Base-by-base conservation (phyloP, 2,888 invertebrate genomes). In the Nasonia oneida region DNA sequence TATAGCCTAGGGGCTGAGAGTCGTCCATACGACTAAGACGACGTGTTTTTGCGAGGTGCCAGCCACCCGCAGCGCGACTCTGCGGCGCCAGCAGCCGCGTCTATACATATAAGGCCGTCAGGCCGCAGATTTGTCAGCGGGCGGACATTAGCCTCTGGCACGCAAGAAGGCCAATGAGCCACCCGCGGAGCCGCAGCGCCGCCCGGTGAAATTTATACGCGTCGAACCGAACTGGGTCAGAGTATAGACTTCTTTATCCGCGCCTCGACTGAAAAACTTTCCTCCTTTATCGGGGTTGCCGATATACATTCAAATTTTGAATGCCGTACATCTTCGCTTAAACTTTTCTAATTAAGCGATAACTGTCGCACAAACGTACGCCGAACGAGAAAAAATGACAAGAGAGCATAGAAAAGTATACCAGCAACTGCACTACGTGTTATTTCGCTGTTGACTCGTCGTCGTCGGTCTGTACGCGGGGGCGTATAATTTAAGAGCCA, bases 91-190 rank as follows among this genome's bases (percentile, higher is more conserved):
- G 15, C 75, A 29, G 15, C 42, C n/a, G 70, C 61, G 57, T 37
- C 37, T 37, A 37, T 37, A 37, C 4, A 37, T 37, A 37, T 67
- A 37, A 29, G 29, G 29, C 29, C 79, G 42, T 78, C 70, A 8
- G 71, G 64, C 86, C 81, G 80, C 74, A 84, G 89, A 90, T 90
- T 90, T 89, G 89, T 90, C 89, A 88, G 84, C 75, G 87, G 87
- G 33, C 84, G 87, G 18, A 71, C 89, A 90, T 90, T 90, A 89
- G 87, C 87, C 86, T 86, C 87, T 78, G 86, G 70, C 77, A 57
- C 86, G 70, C 77, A 77, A 71, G 87, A 87, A 82, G 84, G 86
- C 86, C 88, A 88, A 90, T 89, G 89, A 89, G 88, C 87, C 87
- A 87, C 87, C 88, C 85, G 15, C 37, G 1, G 64, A 39, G 57